Percentiles rank a stretch among this genome's conserved stretches.
Evolutionary conservation across 2,113 vertebrate genomes (phyloP).

Genomic region (Sinocyclocheilus anshuiensis): DNA sequence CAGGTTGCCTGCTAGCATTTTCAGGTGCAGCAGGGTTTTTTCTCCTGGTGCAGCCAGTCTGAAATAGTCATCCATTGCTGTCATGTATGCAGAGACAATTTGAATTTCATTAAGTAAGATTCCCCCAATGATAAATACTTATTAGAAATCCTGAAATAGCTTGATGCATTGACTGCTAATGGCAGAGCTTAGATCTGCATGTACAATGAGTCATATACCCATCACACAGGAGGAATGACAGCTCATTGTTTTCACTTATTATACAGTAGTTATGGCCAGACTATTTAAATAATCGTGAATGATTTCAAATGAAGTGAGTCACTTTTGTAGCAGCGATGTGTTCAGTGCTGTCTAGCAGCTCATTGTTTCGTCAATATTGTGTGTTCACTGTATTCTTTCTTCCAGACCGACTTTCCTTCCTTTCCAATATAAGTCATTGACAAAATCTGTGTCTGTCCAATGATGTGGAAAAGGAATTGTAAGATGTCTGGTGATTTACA

Average conservation of each 20-base stretch:
- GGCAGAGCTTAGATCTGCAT: constrained; percentile 22
- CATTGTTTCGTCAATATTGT: constrained; percentile 24
- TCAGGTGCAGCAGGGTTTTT: no score
- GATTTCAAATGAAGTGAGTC: constrained; percentile 30
- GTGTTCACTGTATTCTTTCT: neutral
- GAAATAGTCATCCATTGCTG: neutral
- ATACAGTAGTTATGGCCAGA: constrained; percentile 29
- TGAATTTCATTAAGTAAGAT: constrained; percentile 21
- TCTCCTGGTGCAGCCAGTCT: neutral
- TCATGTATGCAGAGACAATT: neutral
- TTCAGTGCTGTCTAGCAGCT: neutral
- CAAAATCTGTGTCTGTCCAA: neutral
- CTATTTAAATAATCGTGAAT: constrained; percentile 39
- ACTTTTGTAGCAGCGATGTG: neutral
- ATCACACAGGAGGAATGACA: neutral
- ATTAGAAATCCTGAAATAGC: constrained; percentile 45
- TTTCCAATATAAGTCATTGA: neutral
- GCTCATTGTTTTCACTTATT: constrained; percentile 27
- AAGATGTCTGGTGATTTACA: neutral
- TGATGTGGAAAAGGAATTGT: neutral
- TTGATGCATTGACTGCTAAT: constrained; percentile 48
- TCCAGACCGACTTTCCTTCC: neutral
- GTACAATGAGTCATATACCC: constrained; percentile 41
- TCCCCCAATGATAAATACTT: constrained; percentile 27
- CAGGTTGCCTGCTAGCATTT: neutral